phyloP scores from a whole-genome alignment of 53 echinoderm and acorn worm genomes.

The Holothuria leucospilota region DNA sequence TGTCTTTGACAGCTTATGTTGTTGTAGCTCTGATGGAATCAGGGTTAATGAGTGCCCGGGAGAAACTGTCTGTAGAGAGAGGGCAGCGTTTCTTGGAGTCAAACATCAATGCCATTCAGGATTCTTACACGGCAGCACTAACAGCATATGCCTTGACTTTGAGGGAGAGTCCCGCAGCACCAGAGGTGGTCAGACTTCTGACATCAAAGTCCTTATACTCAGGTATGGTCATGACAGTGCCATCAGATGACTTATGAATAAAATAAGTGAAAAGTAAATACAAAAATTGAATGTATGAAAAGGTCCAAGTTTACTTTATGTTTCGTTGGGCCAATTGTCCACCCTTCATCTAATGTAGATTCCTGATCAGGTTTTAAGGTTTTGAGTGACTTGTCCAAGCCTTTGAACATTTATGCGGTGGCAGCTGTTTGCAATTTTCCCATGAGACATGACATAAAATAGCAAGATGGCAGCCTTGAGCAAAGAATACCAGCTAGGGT shows the following conservation, averaged over 20 bases:
- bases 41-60: constrained; percentile 74
- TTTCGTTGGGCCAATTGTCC: no score
- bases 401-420: no score
- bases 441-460: no score
- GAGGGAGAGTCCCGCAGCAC: constrained; percentile 71
- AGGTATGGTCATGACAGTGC: constrained; percentile 34
- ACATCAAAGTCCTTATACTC: background rate
- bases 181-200: background rate
- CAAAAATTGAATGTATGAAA: no score
- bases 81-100: constrained; percentile 92
- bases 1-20: constrained; percentile 96
- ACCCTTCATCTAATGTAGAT: no score
- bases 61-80: constrained; percentile 68
- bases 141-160: constrained; percentile 88
- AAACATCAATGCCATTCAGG: constrained; percentile 71
- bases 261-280: background rate
- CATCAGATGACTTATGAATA: constrained; percentile 68
- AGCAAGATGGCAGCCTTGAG: no score
- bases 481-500: no score
- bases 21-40: constrained; percentile 89
- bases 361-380: no score
- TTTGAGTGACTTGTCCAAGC: no score
- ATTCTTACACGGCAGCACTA: constrained; percentile 94
- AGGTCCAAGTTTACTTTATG: no score
- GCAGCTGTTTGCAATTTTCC: no score